Evolutionary conservation across 2,888 invertebrate genomes (phyloP).

Genomic region (Metacarcinus magister): DNA sequence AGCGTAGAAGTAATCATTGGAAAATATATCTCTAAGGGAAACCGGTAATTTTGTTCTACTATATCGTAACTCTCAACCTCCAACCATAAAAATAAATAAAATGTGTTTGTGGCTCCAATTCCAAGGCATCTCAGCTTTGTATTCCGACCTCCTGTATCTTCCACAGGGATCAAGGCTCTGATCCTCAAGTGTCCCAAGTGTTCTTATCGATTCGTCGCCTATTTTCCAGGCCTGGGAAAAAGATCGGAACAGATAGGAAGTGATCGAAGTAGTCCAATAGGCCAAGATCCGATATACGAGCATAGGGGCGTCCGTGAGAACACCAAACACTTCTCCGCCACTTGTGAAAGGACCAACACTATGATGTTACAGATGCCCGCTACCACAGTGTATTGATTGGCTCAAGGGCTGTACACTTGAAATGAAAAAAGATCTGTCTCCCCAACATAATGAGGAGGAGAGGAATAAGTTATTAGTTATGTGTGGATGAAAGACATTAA

Average conservation of each 20-base stretch:
- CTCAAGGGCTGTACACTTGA: no score
- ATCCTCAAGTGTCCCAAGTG: slow-evolving; percentile 16
- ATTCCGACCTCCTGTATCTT: not conserved
- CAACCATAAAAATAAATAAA: not conserved
- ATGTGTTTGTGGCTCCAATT: not conserved
- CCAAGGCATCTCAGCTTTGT: not conserved
- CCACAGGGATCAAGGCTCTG: not conserved
- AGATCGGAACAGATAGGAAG: slow-evolving; percentile 28
- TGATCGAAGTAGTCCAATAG: slow-evolving; percentile 26
- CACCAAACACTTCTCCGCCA: not conserved
- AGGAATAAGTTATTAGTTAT: no score
- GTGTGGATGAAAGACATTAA: no score
- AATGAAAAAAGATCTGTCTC: no score
- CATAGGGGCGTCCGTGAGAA: not conserved
- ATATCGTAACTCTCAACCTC: not conserved
- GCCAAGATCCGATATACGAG: not conserved
- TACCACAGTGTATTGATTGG: no score
- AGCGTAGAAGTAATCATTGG: not conserved
- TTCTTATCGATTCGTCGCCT: slow-evolving; percentile 13
- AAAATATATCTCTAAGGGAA: not conserved
- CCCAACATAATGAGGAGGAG: no score
- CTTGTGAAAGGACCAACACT: not conserved
- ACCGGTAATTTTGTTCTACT: not conserved
- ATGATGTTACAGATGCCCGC: not conserved
- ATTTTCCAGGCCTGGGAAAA: not conserved